Evolutionary conservation across 2,888 invertebrate genomes (phyloP), one percentile per base, ranked within the genome.

Genomic region (Drosophila mimica): DNA sequence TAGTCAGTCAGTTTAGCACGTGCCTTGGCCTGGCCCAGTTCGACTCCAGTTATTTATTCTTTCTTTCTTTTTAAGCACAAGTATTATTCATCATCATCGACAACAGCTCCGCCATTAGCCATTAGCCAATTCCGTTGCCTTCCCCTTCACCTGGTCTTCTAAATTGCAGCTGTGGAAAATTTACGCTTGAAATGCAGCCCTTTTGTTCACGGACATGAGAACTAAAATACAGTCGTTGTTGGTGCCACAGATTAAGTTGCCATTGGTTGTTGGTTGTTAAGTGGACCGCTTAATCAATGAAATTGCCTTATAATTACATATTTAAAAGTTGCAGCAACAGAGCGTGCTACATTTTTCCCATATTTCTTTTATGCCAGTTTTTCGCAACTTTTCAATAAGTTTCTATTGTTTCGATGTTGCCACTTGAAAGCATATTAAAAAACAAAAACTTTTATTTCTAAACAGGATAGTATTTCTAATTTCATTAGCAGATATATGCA

Each of bases 291-390:
- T 82, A 88, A 80, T 88, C 83, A 83, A 78, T 85, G 74, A 80
- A 88, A 85, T 80, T 80, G 70, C 85, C 81, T 68, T 71, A 85
- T 83, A 84, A 88, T 88, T 84, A 77, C 71, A 74, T 61, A 54
- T 54, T 56, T 38, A 46, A 71, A 68, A 75, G 46, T 48, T 36
- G 17, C 11, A 51, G 51, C 49, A 28, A 48, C 65, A 48, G 52
- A 65, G 40, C 40, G 43, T 46, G 34, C 30, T n/a, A 34, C 13
- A 30, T 49, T 46, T 43, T 33, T 57, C 62, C 58, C 30, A 53
- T 52, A 40, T 36, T n/a, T 59, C 34, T 15, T 20, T 61, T 64
- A 64, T 62, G 38, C 61, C 11, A 11, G 8, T 11, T 30, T 30
- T 51, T 11, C 15, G 0, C 1, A 15, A 25, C 8, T 25, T 46